Evolutionary conservation across 1,140 invertebrate genomes (phyloP).

Genomic region (Rhynchophorus ferrugineus): DNA sequence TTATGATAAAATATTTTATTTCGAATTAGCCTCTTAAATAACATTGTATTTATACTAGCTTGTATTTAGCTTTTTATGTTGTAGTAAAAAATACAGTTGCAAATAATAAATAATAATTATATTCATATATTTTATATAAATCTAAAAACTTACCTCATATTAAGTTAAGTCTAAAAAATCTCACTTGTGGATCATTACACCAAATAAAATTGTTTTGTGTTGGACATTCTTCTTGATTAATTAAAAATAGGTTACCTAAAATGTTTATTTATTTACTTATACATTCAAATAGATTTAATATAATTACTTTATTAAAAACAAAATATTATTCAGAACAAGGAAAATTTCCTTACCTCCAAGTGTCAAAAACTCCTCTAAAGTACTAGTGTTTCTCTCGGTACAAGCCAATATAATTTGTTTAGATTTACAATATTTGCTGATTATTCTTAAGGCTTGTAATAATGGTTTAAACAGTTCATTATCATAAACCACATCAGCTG

Average conservation of each 20-base stretch:
- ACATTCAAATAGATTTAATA: too few relatives aligned
- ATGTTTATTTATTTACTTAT: too few relatives aligned
- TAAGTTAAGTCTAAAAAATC: slow-evolving; percentile 5
- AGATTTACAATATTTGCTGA: slow-evolving; percentile 32
- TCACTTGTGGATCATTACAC: slow-evolving; percentile 2
- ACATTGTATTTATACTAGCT: too few relatives aligned
- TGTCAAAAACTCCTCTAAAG: slow-evolving; percentile 41
- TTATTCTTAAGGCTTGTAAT: slow-evolving; percentile 37
- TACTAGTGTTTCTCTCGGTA: slow-evolving; percentile 45
- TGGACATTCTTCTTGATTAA: slow-evolving; percentile 2
- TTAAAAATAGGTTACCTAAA: slow-evolving; percentile 3
- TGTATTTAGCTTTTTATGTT: too few relatives aligned
- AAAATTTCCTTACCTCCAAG: slow-evolving; percentile 38
- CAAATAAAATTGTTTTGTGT: slow-evolving; percentile 8
- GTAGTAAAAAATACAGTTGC: too few relatives aligned
- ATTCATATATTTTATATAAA: too few relatives aligned
- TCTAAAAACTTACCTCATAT: background rate
- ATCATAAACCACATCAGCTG: slow-evolving; percentile 50
- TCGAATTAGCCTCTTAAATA: too few relatives aligned
- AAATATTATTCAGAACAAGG: too few relatives aligned
- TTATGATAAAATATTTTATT: slow-evolving; percentile 6
- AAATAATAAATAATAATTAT: too few relatives aligned
- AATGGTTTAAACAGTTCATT: slow-evolving; percentile 40
- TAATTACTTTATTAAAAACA: too few relatives aligned
- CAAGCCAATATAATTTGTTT: slow-evolving; percentile 43